Conservation (phyloP, 2,888 invertebrate species). For the Galeopsomyia nigrocyanea region DNA sequence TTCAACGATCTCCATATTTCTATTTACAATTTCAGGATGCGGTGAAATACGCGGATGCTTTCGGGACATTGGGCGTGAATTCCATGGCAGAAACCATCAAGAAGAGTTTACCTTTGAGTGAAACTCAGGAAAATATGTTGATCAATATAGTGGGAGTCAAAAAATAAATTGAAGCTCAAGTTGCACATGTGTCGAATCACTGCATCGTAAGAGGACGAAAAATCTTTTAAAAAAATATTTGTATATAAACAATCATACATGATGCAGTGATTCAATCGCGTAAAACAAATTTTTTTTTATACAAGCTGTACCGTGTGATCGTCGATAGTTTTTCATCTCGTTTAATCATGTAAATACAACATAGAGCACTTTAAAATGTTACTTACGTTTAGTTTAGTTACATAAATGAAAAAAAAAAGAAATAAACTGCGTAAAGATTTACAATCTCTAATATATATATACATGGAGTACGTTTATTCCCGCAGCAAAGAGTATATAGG, state of each 20-base stretch:
- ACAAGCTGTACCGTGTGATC: too few species aligned
- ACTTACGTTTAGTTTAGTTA: too few species aligned
- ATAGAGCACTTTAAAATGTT: too few species aligned
- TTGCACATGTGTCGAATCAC: slow-evolving; percentile 23
- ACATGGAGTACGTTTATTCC: too few species aligned
- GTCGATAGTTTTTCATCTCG: too few species aligned
- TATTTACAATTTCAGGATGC: slow-evolving; percentile 67
- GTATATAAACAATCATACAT: not conserved
- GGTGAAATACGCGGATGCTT: slow-evolving; percentile 73
- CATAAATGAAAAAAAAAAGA: too few species aligned
- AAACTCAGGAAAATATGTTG: slow-evolving; percentile 69
- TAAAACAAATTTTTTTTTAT: too few species aligned
- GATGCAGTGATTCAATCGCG: too few species aligned
- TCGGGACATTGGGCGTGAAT: slow-evolving; percentile 70
- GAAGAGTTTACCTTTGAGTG: slow-evolving; percentile 68
- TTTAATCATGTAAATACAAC: too few species aligned
- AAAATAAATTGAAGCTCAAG: too few species aligned
- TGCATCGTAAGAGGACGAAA: not conserved
- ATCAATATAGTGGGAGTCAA: slow-evolving; percentile 69
- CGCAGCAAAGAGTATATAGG: not conserved
- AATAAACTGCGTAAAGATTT: too few species aligned
- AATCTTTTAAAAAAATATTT: not conserved
- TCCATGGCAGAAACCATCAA: slow-evolving; percentile 67
- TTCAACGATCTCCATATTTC: not conserved
- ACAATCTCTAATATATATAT: too few species aligned